A percentile compares a stretch with the other conserved stretches of the same genome.
phyloP scores from a whole-genome alignment of 2,888 invertebrate species.

The Megastigmus dorsalis region DNA sequence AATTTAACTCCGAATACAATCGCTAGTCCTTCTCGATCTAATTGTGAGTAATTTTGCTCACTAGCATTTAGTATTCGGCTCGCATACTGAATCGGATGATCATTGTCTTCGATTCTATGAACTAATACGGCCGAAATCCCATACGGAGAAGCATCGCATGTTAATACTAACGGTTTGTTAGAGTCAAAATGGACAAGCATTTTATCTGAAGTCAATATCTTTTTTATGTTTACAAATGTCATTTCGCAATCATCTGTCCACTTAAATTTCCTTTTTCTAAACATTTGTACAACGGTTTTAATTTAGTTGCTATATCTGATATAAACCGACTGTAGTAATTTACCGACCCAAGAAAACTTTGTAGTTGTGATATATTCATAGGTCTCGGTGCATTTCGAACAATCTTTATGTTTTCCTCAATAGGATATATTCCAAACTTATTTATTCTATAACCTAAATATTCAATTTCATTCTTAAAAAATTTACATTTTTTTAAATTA shows the following conservation, averaged over 20 bases:
- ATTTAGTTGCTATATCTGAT: not conserved
- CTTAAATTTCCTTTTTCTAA: conserved; percentile 14
- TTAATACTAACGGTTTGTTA: conserved; percentile 26
- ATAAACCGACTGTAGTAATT: conserved; percentile 47
- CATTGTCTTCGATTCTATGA: conserved; percentile 28
- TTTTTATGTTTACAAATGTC: conserved; percentile 26
- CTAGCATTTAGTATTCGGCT: conserved; percentile 36
- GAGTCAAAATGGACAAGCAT: conserved; percentile 42
- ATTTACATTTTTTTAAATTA: conserved; percentile 22
- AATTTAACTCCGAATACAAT: conserved; percentile 50
- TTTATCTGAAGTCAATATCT: conserved; percentile 25
- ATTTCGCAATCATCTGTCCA: conserved; percentile 7
- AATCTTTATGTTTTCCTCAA: conserved; percentile 20
- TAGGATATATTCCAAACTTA: not conserved
- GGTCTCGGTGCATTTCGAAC: conserved; percentile 15
- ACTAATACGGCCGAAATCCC: conserved; percentile 48
- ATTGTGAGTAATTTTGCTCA: conserved; percentile 43
- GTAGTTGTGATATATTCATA: not conserved
- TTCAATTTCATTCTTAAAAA: conserved; percentile 12
- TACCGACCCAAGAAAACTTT: conserved; percentile 12
- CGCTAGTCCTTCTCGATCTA: conserved; percentile 48
- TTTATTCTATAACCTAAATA: not conserved
- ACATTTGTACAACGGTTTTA: conserved; percentile 8
- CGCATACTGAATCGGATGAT: conserved; percentile 47
- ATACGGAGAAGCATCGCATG: conserved; percentile 44